A percentile compares a stretch with the other conserved stretches of the same genome.
Conservation (phyloP, 2,113 vertebrate species). For the Malurus alboscapulatus region DNA sequence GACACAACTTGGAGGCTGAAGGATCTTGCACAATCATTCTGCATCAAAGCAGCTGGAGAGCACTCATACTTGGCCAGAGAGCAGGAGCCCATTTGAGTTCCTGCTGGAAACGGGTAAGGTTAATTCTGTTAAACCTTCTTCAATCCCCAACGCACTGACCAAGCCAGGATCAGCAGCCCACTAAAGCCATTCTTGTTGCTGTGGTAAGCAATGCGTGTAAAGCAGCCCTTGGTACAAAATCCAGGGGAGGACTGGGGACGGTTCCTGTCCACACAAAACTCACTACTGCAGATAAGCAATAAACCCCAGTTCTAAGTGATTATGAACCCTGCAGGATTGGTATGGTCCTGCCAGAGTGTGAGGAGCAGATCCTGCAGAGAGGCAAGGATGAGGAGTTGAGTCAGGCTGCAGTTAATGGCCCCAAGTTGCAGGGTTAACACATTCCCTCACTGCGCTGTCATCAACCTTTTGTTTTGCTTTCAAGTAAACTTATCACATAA, state of each 20-base stretch:
- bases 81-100: background rate
- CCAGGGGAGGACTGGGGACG: background rate
- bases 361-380: background rate
- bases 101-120: background rate
- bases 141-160: accelerated
- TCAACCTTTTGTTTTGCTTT: background rate
- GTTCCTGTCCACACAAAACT: background rate
- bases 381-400: background rate
- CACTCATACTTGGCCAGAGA: background rate
- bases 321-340: accelerated
- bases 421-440: background rate
- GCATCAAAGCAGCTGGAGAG: slow-evolving; percentile 2
- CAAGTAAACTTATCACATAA: background rate
- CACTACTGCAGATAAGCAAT: background rate
- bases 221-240: background rate
- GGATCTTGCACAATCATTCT: slow-evolving; percentile 22
- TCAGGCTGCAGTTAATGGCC: background rate
- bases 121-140: background rate
- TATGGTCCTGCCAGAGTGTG: background rate
- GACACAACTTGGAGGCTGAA: background rate
- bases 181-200: background rate
- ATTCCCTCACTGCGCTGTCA: background rate
- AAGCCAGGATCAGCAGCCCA: background rate
- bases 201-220: background rate
- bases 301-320: background rate